These are phyloP conservation scores for Apolygus lucorum DNA, from an alignment of 1,140 invertebrate species.

Conservation along the genomic window DNA sequence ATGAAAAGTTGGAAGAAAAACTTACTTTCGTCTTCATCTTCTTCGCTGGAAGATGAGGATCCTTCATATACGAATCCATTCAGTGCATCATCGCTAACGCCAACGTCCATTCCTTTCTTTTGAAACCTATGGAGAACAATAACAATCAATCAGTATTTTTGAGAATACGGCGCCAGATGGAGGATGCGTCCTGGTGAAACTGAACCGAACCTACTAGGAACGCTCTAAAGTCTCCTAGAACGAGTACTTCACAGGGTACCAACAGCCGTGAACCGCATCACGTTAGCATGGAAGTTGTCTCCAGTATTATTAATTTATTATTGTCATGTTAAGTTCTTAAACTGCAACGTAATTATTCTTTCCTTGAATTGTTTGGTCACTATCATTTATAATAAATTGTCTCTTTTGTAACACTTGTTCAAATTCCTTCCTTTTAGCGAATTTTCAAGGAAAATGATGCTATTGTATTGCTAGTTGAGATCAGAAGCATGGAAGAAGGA, in stretches of 20 bases:
- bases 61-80: slow-evolving; percentile 55
- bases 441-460: too few relatives aligned
- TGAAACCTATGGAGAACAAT: slow-evolving; percentile 51
- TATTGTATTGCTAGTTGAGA: too few relatives aligned
- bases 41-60: slow-evolving; percentile 45
- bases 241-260: background rate
- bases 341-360: too few relatives aligned
- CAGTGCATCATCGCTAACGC: slow-evolving; percentile 61
- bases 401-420: too few relatives aligned
- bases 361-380: too few relatives aligned
- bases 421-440: too few relatives aligned
- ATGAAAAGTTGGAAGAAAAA: too few relatives aligned
- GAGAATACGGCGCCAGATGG: background rate
- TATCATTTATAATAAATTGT: too few relatives aligned
- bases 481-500: too few relatives aligned
- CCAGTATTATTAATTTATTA: background rate
- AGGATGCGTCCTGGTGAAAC: background rate
- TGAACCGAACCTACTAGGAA: background rate
- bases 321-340: too few relatives aligned
- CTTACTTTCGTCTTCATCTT: slow-evolving; percentile 44
- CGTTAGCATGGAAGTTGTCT: background rate
- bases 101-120: slow-evolving; percentile 69
- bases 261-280: background rate
- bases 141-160: background rate
- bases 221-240: background rate